Percentiles rank a stretch among this genome's conserved stretches.
Conservation (phyloP, 2,113 vertebrate species). For the Pterocles burchelli region DNA sequence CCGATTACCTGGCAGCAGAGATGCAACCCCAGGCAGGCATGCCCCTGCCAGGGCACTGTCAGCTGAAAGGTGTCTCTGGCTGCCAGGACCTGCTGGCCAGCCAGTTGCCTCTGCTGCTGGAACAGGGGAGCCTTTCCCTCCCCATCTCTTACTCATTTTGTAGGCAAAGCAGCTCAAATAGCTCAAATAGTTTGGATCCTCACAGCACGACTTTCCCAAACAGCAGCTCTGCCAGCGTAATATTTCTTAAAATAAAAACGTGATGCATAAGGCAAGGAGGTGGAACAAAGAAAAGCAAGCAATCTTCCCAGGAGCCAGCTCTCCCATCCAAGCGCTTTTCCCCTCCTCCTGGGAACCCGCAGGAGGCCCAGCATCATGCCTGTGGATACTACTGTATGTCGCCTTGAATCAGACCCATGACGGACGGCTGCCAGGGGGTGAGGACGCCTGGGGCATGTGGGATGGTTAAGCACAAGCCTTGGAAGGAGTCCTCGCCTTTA, state of each 20-base stretch:
- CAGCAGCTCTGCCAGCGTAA: neutral
- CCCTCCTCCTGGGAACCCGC: neutral
- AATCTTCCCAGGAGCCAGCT: conserved; percentile 19
- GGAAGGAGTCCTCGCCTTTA: conserved; percentile 32
- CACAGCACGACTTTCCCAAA: neutral
- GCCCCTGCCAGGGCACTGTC: neutral
- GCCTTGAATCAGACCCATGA: neutral
- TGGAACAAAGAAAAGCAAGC: conserved; percentile 51
- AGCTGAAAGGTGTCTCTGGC: conserved; percentile 5
- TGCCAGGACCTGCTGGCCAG: neutral
- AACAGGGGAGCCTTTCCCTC: neutral
- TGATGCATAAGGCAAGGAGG: conserved; percentile 41
- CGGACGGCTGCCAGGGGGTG: neutral
- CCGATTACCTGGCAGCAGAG: neutral
- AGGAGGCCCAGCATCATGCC: conserved; percentile 28
- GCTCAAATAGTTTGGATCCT: conserved; percentile 59
- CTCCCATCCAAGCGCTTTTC: conserved; percentile 20
- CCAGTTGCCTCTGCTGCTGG: neutral
- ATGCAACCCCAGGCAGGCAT: neutral
- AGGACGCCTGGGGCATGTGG: neutral
- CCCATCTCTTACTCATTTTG: conserved; percentile 38
- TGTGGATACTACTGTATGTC: neutral
- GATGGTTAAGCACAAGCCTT: conserved; percentile 29
- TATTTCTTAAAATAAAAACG: conserved; percentile 67
- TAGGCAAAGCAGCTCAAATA: conserved; percentile 50